Conservation (phyloP, 2,113 vertebrate species). For the Raja brachyura region DNA sequence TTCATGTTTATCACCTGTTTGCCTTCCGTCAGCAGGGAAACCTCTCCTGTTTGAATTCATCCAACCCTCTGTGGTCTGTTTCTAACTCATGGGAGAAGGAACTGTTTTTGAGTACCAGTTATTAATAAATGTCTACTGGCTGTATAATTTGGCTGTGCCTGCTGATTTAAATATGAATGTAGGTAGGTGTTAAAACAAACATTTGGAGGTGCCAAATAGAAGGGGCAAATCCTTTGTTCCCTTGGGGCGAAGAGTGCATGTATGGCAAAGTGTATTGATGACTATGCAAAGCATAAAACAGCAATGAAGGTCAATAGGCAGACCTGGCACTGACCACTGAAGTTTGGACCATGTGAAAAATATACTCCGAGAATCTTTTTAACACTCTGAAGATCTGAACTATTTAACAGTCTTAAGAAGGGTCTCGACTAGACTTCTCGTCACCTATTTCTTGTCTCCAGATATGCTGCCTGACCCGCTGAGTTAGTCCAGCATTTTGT, state of each 20-base stretch:
- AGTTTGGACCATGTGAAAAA: not conserved
- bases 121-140: not conserved
- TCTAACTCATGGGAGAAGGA: not conserved
- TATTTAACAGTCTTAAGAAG: too few relatives aligned
- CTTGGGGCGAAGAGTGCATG: too few relatives aligned
- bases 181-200: not conserved
- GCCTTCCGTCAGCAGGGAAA: not conserved
- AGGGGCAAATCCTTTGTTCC: not conserved
- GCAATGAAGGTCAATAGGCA: not conserved
- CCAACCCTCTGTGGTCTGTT: not conserved
- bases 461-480: too few relatives aligned
- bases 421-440: too few relatives aligned
- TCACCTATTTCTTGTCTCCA: too few relatives aligned
- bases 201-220: not conserved
- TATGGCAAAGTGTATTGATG: not conserved
- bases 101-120: not conserved
- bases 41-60: not conserved
- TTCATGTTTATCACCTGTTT: conserved; percentile 13
- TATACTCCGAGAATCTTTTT: not conserved
- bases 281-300: not conserved
- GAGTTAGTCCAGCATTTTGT: too few relatives aligned
- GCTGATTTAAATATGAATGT: not conserved
- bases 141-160: not conserved
- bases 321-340: not conserved
- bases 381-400: not conserved